Conservation (phyloP, 2,888 invertebrate genomes). For the Cartodere bifasciata region DNA sequence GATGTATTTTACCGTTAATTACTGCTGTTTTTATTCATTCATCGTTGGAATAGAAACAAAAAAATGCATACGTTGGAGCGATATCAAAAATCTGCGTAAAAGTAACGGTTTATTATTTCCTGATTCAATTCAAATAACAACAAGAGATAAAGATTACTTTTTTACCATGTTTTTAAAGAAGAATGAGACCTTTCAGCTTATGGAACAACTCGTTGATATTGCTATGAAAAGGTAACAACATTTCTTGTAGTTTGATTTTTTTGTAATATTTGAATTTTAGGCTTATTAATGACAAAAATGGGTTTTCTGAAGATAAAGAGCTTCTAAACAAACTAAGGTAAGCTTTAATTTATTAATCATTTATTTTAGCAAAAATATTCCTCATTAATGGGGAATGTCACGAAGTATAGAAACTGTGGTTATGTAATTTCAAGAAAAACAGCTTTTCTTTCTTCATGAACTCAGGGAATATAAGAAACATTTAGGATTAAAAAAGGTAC, state of each 20-base stretch:
- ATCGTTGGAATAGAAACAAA: conserved; percentile 83
- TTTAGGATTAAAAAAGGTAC: no score
- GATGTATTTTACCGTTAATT: conserved; percentile 92
- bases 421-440: no score
- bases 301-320: conserved; percentile 80
- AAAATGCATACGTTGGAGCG: conserved; percentile 80
- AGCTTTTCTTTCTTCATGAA: no score
- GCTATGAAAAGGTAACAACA: conserved; percentile 83
- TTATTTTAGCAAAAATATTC: no score
- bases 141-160: conserved; percentile 74
- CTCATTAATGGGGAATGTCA: no score
- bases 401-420: no score
- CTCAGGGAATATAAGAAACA: no score
- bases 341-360: no score
- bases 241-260: no score
- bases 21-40: conserved; percentile 91
- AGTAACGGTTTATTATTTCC: conserved; percentile 68
- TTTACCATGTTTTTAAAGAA: conserved; percentile 87
- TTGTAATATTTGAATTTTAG: no score
- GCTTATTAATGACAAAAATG: conserved; percentile 82
- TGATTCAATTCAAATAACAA: conserved; percentile 76
- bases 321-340: conserved; percentile 68
- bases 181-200: conserved; percentile 78
- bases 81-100: conserved; percentile 69
- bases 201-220: conserved; percentile 92